Evolutionary conservation across 1,140 invertebrate species (phyloP), one percentile per base, ranked within the genome.

Genomic region (Sarcophaga bullata): DNA sequence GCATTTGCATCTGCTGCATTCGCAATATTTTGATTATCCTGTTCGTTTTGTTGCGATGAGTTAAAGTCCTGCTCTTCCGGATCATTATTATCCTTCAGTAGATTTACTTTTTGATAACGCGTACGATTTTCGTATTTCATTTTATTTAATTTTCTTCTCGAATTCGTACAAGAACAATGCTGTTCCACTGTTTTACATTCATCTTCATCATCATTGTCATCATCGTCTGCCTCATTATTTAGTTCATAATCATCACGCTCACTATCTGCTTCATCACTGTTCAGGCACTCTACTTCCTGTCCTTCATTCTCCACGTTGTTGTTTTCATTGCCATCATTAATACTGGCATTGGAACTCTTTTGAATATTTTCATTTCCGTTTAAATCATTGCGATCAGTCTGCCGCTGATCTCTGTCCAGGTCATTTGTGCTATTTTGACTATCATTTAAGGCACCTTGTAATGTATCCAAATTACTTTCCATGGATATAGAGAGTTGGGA

Each of bases 381-480:
- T 9, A 78, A n/a, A 50, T 17, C 13, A 13, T 37, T 58, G 25
- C 49, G 15, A 11, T 81, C 50, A 13, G 10, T 17, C 58, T n/a
- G 62, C 25, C 46, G 10, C 25, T 37, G 8, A 19, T 11, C 8
- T 73, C 48, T 58, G 13, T 68, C 62, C n/a, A 49, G 10, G 13
- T n/a, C n/a, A n/a, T 17, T 13, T 13, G 1, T 73, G 19, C 25
- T 37, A 86, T 84, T 46, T n/a, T 19, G 76, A 25, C 15, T 17
- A 7, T 72, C 68, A 1, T 73, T 68, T 37, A 78, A 52, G 50
- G 46, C 49, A 62, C 68, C 78, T 76, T 84, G 19, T 48, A 72
- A 52, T 50, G n/a, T 82, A 50, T 86, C 86, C 13, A 88, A 76
- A n/a, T 81, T 86, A 76, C 87, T 87, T 58, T 89, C 88, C 17